These are phyloP conservation scores for Cyclophora punctaria DNA, from an alignment of 2,888 invertebrate genomes.

Conservation along the genomic window DNA sequence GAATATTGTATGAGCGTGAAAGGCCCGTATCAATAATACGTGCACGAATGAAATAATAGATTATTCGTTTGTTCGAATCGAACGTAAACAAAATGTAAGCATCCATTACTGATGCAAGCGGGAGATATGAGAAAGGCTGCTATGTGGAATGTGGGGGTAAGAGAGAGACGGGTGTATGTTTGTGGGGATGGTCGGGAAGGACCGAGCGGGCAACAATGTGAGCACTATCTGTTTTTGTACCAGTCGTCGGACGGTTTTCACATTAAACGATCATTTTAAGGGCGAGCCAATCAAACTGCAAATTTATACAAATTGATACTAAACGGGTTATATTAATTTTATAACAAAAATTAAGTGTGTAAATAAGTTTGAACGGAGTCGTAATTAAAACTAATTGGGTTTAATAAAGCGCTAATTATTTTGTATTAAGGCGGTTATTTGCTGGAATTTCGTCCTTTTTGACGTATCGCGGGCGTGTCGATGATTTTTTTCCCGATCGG, in stretches of 20 bases:
- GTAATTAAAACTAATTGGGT: conserved; percentile 73
- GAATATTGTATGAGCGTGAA: conserved; percentile 66
- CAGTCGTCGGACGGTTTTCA: conserved; percentile 68
- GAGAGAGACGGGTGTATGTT: conserved; percentile 41
- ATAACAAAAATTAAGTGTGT: conserved; percentile 76
- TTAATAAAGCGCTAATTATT: conserved; percentile 69
- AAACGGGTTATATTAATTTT: conserved; percentile 75
- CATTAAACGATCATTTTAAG: conserved; percentile 73
- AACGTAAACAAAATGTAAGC: conserved; percentile 73
- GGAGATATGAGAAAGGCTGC: conserved; percentile 28
- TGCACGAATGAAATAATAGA: conserved; percentile 75
- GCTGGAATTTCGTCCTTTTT: conserved; percentile 57
- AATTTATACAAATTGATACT: conserved; percentile 75
- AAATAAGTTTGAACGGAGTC: conserved; percentile 70
- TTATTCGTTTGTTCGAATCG: conserved; percentile 74
- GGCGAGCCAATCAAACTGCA: conserved; percentile 73
- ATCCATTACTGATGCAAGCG: conserved; percentile 63
- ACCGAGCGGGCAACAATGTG: conserved; percentile 25
- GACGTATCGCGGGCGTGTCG: conserved; percentile 37
- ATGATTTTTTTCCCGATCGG: conserved; percentile 23
- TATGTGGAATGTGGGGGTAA: conserved; percentile 17
- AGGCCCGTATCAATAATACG: conserved; percentile 72
- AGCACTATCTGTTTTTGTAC: conserved; percentile 64
- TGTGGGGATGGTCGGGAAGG: conserved; percentile 14
- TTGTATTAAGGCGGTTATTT: conserved; percentile 62